Conservation (phyloP, 92 coral and sea anemone genomes). For the Anthopleura xanthogrammica region DNA sequence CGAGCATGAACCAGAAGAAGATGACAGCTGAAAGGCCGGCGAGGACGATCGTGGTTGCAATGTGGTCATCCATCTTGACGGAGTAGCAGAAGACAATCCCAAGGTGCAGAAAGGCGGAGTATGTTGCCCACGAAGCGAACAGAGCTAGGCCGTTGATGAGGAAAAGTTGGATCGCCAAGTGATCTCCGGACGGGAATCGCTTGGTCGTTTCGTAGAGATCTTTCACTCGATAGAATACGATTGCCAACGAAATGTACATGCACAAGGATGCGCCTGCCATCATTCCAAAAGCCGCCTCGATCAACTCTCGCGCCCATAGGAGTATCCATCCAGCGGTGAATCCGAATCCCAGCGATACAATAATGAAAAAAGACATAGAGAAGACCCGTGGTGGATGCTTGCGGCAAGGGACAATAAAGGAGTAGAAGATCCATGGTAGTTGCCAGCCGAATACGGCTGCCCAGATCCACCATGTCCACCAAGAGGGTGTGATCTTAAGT, state of each 20-base stretch:
- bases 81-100: slow-evolving; percentile 70
- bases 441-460: slow-evolving; percentile 87
- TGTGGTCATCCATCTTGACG: slow-evolving; percentile 64
- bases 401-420: slow-evolving; percentile 70
- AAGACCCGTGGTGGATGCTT: slow-evolving; percentile 64
- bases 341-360: slow-evolving; percentile 68
- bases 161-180: slow-evolving; percentile 65
- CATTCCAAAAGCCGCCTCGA: slow-evolving; percentile 66
- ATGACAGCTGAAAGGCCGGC: slow-evolving; percentile 63
- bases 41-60: slow-evolving; percentile 61
- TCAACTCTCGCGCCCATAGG: slow-evolving; percentile 66
- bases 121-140: slow-evolving; percentile 84
- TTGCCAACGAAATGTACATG: slow-evolving; percentile 59
- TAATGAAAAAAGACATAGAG: slow-evolving; percentile 71
- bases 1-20: slow-evolving; percentile 82
- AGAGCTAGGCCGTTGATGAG: slow-evolving; percentile 75
- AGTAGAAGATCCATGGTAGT: slow-evolving; percentile 70
- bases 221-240: slow-evolving; percentile 62
- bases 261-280: slow-evolving; percentile 59
- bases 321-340: slow-evolving; percentile 83
- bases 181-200: slow-evolving; percentile 67
- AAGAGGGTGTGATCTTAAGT: slow-evolving; percentile 66
- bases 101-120: slow-evolving; percentile 57
- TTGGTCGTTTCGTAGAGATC: slow-evolving; percentile 49
- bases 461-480: slow-evolving; percentile 92